Conservation (phyloP, 2,797 vertebrate species). For the Sebastolobus altivelis region DNA sequence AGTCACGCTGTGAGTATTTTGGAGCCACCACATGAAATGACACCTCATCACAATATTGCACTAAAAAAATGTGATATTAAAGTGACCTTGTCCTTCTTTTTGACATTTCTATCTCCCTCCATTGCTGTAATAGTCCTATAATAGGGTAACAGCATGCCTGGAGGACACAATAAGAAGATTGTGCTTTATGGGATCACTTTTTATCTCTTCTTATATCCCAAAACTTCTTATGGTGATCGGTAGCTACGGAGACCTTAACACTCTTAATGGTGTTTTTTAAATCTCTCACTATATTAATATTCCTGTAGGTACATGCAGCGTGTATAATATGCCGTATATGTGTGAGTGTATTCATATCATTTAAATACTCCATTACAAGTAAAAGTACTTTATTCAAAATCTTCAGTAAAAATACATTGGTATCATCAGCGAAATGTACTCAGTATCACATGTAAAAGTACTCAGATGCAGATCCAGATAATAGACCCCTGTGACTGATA, state of each 20-base stretch:
- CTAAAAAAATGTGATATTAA: conserved; percentile 7
- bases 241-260: too few species aligned
- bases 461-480: neutral
- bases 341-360: neutral
- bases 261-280: neutral
- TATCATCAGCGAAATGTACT: neutral
- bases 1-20: conserved; percentile 35
- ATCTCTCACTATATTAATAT: neutral
- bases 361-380: neutral
- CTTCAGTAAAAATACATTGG: too few species aligned
- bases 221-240: neutral
- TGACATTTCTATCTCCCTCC: neutral
- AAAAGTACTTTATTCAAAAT: neutral
- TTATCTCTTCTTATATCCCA: neutral
- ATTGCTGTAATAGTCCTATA: conserved; percentile 5
- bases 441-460: neutral
- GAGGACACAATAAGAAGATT: conserved; percentile 14
- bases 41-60: conserved; percentile 28
- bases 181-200: conserved; percentile 5
- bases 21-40: conserved; percentile 1
- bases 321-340: neutral
- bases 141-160: neutral
- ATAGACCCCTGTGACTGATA: neutral
- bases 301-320: neutral
- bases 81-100: conserved; percentile 8